phyloP scores from a whole-genome alignment of 2,797 vertebrate genomes.

The Paratrypauchen microcephalus region DNA sequence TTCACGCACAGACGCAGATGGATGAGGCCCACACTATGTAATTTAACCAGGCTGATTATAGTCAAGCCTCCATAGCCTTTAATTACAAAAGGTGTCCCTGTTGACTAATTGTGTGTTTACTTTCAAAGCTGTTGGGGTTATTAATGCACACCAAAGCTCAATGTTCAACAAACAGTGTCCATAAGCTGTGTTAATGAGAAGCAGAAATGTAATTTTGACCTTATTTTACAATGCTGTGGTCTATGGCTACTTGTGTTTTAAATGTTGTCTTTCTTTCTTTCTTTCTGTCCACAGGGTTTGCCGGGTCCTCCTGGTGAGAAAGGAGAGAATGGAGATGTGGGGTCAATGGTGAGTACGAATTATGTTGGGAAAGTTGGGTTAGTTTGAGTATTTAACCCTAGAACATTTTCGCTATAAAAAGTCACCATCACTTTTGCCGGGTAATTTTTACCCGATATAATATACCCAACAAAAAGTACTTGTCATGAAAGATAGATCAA shows the following conservation, averaged over 20 bases:
- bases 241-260: slow-evolving; percentile 15
- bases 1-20: slow-evolving; percentile 59
- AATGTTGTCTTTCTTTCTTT: slow-evolving; percentile 16
- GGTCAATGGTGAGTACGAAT: slow-evolving; percentile 86
- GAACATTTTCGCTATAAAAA: too few species aligned
- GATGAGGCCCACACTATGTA: slow-evolving; percentile 59
- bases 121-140: slow-evolving; percentile 38
- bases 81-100: slow-evolving; percentile 74
- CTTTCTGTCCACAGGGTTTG: slow-evolving; percentile 79
- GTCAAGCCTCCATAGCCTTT: slow-evolving; percentile 62
- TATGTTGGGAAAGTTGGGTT: neutral
- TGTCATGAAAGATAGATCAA: too few species aligned
- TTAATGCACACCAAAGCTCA: slow-evolving; percentile 47
- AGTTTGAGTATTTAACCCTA: neutral
- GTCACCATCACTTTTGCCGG: too few species aligned
- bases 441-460: too few species aligned
- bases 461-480: too few species aligned
- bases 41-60: slow-evolving; percentile 72
- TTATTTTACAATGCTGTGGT: slow-evolving; percentile 17
- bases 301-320: slow-evolving; percentile 96
- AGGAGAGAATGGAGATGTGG: slow-evolving; percentile 96
- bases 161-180: slow-evolving; percentile 36
- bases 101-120: slow-evolving; percentile 77
- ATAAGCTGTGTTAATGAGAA: slow-evolving; percentile 42
- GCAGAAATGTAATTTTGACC: slow-evolving; percentile 28